phyloP scores from a whole-genome alignment of 2,797 vertebrate species.

The Typhlichthys subterraneus region DNA sequence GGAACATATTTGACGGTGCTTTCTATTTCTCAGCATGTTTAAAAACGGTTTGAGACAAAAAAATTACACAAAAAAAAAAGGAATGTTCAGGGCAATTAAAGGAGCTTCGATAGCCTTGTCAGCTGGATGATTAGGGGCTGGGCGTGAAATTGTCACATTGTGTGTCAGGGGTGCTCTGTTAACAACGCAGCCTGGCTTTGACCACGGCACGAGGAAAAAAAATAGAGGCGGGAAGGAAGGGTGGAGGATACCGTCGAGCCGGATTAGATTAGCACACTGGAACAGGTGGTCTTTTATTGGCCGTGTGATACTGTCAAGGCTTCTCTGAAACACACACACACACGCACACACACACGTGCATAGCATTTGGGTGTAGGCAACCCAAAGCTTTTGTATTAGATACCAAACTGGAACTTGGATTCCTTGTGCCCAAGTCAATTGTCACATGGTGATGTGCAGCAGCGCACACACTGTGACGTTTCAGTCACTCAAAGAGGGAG shows the following conservation, averaged over 20 bases:
- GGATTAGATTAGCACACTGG: slow-evolving; percentile 78
- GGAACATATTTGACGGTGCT: slow-evolving; percentile 57
- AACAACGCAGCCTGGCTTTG: slow-evolving; percentile 67
- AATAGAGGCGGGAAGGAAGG: slow-evolving; percentile 21
- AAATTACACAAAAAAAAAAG: slow-evolving; percentile 6
- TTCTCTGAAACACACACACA: slow-evolving; percentile 55
- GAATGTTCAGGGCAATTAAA: slow-evolving; percentile 70
- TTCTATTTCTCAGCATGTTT: slow-evolving; percentile 59
- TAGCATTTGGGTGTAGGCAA: slow-evolving; percentile 35
- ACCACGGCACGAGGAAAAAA: slow-evolving; percentile 42
- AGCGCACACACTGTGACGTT: slow-evolving; percentile 38
- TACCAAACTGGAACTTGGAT: slow-evolving; percentile 45
- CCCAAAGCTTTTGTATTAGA: slow-evolving; percentile 46
- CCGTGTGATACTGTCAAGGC: slow-evolving; percentile 74
- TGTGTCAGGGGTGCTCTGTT: slow-evolving; percentile 68
- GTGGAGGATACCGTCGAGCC: slow-evolving; percentile 62
- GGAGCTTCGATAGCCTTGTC: slow-evolving; percentile 66
- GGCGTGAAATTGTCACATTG: slow-evolving; percentile 76
- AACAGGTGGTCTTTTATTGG: slow-evolving; percentile 83
- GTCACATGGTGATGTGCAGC: slow-evolving; percentile 52
- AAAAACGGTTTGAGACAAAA: slow-evolving; percentile 44
- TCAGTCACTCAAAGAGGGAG: slow-evolving; percentile 18
- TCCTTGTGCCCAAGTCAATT: slow-evolving; percentile 49
- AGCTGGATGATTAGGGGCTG: slow-evolving; percentile 75
- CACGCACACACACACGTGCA: slow-evolving; percentile 6